phyloP scores from a whole-genome alignment of 1,140 invertebrate genomes.

The Coboldia fuscipes region DNA sequence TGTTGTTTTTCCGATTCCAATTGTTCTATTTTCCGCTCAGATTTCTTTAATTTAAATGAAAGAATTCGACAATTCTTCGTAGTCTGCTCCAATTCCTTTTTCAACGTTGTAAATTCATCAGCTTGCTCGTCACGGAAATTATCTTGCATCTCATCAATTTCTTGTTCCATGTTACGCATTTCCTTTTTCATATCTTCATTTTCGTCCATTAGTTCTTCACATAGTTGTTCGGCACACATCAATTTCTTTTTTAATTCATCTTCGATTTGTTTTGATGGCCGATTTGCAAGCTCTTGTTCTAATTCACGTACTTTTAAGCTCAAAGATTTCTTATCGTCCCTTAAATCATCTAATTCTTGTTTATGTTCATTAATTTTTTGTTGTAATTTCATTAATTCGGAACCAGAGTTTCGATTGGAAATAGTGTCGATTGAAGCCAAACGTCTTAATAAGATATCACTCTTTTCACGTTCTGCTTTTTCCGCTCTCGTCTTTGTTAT shows the following conservation, averaged over 20 bases:
- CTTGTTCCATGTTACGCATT: conserved; percentile 76
- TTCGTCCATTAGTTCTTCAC: conserved; percentile 87
- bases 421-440: conserved; percentile 51
- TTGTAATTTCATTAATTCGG: conserved; percentile 48
- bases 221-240: conserved; percentile 63
- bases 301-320: conserved; percentile 44
- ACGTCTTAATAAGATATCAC: conserved; percentile 55
- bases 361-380: conserved; percentile 68
- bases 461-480: conserved; percentile 65
- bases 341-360: conserved; percentile 50
- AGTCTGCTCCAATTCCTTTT: conserved; percentile 84
- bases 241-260: conserved; percentile 60
- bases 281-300: conserved; percentile 31
- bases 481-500: conserved; percentile 26
- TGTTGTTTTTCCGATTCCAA: conserved; percentile 65
- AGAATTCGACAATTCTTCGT: conserved; percentile 96
- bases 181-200: conserved; percentile 92
- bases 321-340: conserved; percentile 60
- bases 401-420: conserved; percentile 43
- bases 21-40: conserved; percentile 76
- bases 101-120: conserved; percentile 85
- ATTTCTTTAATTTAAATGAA: conserved; percentile 93
- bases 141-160: conserved; percentile 97
- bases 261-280: conserved; percentile 14
- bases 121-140: conserved; percentile 94